These are phyloP conservation scores for Engystomops pustulosus DNA, from an alignment of 2,113 vertebrate species.

Conservation along the genomic window DNA sequence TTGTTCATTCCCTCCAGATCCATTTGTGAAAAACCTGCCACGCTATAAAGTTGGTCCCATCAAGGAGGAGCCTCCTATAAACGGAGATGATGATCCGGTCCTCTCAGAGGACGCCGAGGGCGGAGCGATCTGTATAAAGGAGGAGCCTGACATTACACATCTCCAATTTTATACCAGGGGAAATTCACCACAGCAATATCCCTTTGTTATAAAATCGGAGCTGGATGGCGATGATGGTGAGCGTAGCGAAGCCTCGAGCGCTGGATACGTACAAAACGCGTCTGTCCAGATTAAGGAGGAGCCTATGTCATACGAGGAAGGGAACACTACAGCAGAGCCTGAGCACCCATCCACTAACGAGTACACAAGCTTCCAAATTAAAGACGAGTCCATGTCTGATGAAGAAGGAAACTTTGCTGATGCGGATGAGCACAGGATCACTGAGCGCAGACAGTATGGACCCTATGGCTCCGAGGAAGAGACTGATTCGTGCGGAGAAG, in stretches of 20 bases:
- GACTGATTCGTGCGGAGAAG: constrained; percentile 11
- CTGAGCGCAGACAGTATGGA: background rate
- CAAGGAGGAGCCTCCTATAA: background rate
- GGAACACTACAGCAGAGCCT: no score
- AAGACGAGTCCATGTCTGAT: background rate
- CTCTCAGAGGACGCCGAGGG: background rate
- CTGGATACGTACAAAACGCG: background rate
- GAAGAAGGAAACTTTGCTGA: background rate
- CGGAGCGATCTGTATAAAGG: background rate
- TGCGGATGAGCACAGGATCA: background rate
- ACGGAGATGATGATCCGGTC: background rate
- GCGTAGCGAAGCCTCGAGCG: no score
- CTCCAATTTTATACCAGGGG: background rate
- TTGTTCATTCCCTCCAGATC: background rate
- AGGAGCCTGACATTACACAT: background rate
- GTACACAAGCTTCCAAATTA: background rate
- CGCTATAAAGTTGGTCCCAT: background rate
- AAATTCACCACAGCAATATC: no score
- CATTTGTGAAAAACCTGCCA: background rate
- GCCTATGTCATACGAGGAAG: background rate
- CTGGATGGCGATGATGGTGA: background rate
- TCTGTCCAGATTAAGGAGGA: constrained; percentile 11
- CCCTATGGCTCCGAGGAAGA: background rate
- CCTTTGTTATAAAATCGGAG: background rate
- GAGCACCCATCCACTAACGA: background rate